Percentiles rank a stretch among this genome's conserved stretches.
Evolutionary conservation across 2,888 invertebrate genomes (phyloP).

Genomic region (Invenusta paracnida): DNA sequence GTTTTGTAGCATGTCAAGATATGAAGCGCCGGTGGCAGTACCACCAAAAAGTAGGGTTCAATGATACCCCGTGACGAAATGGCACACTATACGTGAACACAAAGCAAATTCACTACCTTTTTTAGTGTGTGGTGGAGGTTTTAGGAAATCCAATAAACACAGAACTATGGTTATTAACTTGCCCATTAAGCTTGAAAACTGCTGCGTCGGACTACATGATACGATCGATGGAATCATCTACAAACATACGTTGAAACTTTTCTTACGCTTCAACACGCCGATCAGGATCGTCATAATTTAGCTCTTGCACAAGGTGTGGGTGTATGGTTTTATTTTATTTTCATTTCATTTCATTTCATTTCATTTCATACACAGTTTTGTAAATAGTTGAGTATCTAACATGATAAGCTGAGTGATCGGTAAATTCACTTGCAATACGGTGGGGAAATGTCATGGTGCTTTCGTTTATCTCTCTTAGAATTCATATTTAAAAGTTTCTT

Average conservation of each 20-base stretch:
- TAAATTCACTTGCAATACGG: not conserved
- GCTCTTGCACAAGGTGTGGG: not conserved
- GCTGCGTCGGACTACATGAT: not conserved
- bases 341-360: no score
- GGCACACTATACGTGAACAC: no score
- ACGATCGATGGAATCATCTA: not conserved
- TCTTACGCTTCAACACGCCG: not conserved
- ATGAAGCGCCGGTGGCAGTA: not conserved
- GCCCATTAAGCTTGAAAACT: not conserved
- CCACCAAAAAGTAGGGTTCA: not conserved
- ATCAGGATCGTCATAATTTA: not conserved
- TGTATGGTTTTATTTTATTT: not conserved
- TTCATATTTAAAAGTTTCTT: not conserved
- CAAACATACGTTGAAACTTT: not conserved
- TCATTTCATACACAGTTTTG: not conserved
- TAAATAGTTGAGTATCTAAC: not conserved
- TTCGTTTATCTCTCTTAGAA: not conserved
- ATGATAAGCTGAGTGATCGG: not conserved
- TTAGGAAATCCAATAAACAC: not conserved
- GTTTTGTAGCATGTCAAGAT: not conserved
- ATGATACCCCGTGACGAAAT: not conserved
- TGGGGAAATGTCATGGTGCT: not conserved
- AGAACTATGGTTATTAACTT: not conserved
- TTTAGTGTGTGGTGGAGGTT: not conserved
- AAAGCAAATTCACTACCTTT: not conserved